A percentile compares a stretch with the other conserved stretches of the same genome.
Conservation (phyloP, 2,888 invertebrate genomes). For the Lypha dubia region DNA sequence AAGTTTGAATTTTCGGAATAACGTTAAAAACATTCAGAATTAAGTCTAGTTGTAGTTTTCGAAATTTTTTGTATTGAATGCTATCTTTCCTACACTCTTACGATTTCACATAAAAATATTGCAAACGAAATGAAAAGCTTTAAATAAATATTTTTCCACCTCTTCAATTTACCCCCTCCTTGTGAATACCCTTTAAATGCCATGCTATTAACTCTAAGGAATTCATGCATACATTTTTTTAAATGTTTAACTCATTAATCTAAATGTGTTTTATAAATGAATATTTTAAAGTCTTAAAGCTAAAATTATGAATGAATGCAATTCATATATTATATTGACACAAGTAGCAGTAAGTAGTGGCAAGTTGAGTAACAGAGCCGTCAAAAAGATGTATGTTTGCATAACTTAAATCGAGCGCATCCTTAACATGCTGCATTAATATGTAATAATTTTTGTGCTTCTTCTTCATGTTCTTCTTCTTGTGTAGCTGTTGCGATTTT, state of each 20-base stretch:
- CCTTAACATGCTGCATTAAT: slow-evolving; percentile 68
- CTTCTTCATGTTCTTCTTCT: not conserved
- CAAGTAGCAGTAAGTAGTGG: slow-evolving; percentile 53
- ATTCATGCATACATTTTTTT: slow-evolving; percentile 63
- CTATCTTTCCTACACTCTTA: too few species aligned
- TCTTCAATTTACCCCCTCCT: not conserved
- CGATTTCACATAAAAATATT: too few species aligned
- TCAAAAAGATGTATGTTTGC: slow-evolving; percentile 75
- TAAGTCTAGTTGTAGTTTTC: too few species aligned
- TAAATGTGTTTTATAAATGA: slow-evolving; percentile 52
- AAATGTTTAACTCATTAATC: slow-evolving; percentile 67
- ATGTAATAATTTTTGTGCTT: slow-evolving; percentile 47
- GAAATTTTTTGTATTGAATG: too few species aligned
- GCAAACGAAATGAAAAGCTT: too few species aligned
- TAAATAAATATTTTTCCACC: too few species aligned
- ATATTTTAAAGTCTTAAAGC: slow-evolving; percentile 36
- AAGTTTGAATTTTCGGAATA: too few species aligned
- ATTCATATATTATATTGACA: slow-evolving; percentile 64
- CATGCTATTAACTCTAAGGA: slow-evolving; percentile 29
- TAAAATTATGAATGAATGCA: slow-evolving; percentile 61
- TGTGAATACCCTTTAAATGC: slow-evolving; percentile 34
- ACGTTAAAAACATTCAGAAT: too few species aligned
- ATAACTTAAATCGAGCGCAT: slow-evolving; percentile 75
- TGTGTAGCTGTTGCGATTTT: slow-evolving; percentile 14
- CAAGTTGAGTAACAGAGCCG: slow-evolving; percentile 72